phyloP scores from a whole-genome alignment of 2,797 vertebrate genomes.

The Toxotes lorentzi region DNA sequence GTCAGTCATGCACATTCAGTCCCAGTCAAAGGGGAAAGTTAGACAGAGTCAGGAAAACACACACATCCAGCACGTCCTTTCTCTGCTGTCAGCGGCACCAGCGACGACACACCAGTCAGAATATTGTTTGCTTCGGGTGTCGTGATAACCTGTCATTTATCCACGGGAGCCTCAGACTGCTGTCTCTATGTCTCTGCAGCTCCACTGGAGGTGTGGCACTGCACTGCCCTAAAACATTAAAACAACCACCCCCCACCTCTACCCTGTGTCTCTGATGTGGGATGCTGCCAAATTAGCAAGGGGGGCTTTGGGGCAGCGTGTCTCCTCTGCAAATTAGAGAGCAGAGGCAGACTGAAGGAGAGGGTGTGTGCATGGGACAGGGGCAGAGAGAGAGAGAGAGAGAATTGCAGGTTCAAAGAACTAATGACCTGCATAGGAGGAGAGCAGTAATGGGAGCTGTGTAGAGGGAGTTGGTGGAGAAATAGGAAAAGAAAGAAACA shows the following conservation, averaged over 20 bases:
- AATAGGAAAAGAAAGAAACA: slow-evolving; percentile 39
- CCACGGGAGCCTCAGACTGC: slow-evolving; percentile 72
- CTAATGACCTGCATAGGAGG: slow-evolving; percentile 65
- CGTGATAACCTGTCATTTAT: slow-evolving; percentile 72
- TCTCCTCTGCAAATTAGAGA: slow-evolving; percentile 78
- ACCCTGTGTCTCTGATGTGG: slow-evolving; percentile 68
- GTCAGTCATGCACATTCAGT: slow-evolving; percentile 9
- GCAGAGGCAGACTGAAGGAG: slow-evolving; percentile 44
- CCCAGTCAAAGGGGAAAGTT: slow-evolving; percentile 38
- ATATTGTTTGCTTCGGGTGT: slow-evolving; percentile 53
- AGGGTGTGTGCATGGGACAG: slow-evolving; percentile 29
- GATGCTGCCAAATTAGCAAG: slow-evolving; percentile 75
- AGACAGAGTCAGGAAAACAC: slow-evolving; percentile 26
- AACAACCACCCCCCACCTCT: slow-evolving; percentile 35
- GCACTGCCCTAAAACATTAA: slow-evolving; percentile 51
- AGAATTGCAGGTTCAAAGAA: slow-evolving; percentile 69
- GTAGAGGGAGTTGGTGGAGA: slow-evolving; percentile 24
- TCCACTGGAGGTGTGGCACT: slow-evolving; percentile 62
- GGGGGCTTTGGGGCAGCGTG: slow-evolving; percentile 63
- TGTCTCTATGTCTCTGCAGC: slow-evolving; percentile 57
- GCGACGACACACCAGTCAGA: slow-evolving; percentile 35
- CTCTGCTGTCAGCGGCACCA: slow-evolving; percentile 30
- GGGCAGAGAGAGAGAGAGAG: slow-evolving; percentile 29
- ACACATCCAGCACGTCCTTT: slow-evolving; percentile 24
- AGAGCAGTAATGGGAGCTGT: slow-evolving; percentile 36